Evolutionary conservation across 1,140 invertebrate species (phyloP).

Genomic region (Pollicipes pollicipes): DNA sequence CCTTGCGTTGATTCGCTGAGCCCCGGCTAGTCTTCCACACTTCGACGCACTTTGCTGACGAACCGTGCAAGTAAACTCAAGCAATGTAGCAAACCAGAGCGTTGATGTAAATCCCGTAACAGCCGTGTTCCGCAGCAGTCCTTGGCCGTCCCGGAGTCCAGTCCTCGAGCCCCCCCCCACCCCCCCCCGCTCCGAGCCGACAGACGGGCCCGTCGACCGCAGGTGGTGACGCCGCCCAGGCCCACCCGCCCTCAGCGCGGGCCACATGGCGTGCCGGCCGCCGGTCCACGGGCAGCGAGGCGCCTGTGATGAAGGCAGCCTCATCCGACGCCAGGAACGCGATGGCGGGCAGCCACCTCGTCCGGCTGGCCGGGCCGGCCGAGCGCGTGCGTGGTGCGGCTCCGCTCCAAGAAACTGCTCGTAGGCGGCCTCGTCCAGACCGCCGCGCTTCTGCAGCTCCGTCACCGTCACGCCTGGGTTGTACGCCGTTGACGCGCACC

Average conservation of each 20-base stretch:
- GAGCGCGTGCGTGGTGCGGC: conserved; percentile 57
- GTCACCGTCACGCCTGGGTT: conserved; percentile 40
- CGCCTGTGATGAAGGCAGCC: conserved; percentile 64
- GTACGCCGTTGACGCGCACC: conserved; percentile 20
- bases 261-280: conserved; percentile 49
- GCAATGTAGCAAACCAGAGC: too few species aligned
- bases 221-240: too few species aligned
- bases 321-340: conserved; percentile 65
- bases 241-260: conserved; percentile 11
- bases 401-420: conserved; percentile 40
- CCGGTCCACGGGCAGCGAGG: conserved; percentile 62
- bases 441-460: conserved; percentile 38
- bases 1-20: too few species aligned
- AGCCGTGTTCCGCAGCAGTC: too few species aligned
- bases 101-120: too few species aligned
- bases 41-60: too few species aligned
- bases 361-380: conserved; percentile 50
- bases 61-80: too few species aligned
- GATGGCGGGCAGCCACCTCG: conserved; percentile 62
- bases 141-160: too few species aligned
- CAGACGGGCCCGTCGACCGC: too few species aligned
- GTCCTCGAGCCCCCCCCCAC: too few species aligned
- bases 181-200: too few species aligned
- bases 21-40: too few species aligned
- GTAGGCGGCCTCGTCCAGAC: conserved; percentile 30